Evolutionary conservation across 2,888 invertebrate genomes (phyloP), one percentile per base, ranked within the genome.

Genomic region (Sinelater perroti): DNA sequence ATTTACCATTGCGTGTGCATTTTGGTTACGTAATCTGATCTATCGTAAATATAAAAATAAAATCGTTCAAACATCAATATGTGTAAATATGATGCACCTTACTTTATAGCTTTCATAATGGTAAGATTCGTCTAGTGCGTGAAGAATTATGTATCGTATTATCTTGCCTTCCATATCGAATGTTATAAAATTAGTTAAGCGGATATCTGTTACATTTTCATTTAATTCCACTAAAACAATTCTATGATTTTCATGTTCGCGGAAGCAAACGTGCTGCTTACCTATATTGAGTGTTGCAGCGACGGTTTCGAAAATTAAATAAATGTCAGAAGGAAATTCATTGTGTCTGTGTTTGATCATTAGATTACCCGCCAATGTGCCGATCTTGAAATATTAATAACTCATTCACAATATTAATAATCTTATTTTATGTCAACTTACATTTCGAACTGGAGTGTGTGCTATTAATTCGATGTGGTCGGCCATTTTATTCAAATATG

Each of bases 271-370:
- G n/a, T n/a, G n/a, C 10, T 31, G 14, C 31, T 5, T 2, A 73
- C 73, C 64, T 56, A 74, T 69, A 5, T 68, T 64, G 77, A 87
- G 66, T 17, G 77, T 73, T 0, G 85, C 86, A 33, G 83, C 82
- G 7, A 84, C 83, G 1, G 86, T 84, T 74, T 83, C 84, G 8
- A 89, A 69, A 4, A 88, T 76, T 2, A 89, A 69, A 66, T 87
- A 90, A 6, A 91, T 70, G 71, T 92, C 91, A 0, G 91, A 91
- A 0, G 86, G 87, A 70, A 91, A 91, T 30, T 87, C 87, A 1
- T 77, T 79, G 67, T 89, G 82, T 14, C 78, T 71, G 69, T 89
- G 84, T 71, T 91, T 91, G 66, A 89, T 79, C 75, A 83, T 82
- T 45, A 87, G 69, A 70, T 91, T 91, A n/a, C 91, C 91, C 51